phyloP scores from a whole-genome alignment of 2,888 invertebrate genomes.

The Vannuccia rotundouncinata region DNA sequence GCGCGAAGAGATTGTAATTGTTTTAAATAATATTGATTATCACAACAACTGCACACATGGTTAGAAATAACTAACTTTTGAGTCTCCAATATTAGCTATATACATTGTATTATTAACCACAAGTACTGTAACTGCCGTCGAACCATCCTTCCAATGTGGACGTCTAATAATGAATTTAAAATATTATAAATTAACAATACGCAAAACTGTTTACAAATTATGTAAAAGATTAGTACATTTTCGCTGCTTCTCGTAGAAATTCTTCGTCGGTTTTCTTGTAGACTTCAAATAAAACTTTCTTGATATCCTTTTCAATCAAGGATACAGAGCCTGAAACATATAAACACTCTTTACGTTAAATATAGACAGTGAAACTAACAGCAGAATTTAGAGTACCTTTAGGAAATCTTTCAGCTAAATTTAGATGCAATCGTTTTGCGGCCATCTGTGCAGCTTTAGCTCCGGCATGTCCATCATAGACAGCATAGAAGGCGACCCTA shows the following conservation, averaged over 20 bases:
- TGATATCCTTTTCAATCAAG: background rate
- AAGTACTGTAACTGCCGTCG: constrained; percentile 58
- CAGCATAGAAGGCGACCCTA: constrained; percentile 56
- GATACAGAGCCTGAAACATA: too few relatives aligned
- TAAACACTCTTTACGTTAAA: background rate
- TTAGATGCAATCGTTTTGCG: constrained; percentile 54
- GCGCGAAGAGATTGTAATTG: too few relatives aligned
- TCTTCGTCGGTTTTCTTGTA: constrained; percentile 59
- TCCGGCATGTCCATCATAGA: constrained; percentile 60
- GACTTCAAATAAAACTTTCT: constrained; percentile 41
- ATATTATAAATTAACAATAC: constrained; percentile 20
- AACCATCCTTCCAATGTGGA: constrained; percentile 61
- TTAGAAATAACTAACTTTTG: constrained; percentile 52
- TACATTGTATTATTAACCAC: constrained; percentile 58
- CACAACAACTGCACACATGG: background rate
- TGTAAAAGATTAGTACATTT: constrained; percentile 49
- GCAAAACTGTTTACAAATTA: too few relatives aligned
- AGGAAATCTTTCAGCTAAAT: constrained; percentile 55
- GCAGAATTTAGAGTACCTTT: constrained; percentile 48
- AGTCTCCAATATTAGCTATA: constrained; percentile 60
- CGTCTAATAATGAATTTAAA: constrained; percentile 49
- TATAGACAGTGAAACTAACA: constrained; percentile 39
- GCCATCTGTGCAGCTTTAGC: constrained; percentile 57
- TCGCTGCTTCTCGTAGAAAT: constrained; percentile 57
- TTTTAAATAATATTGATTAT: too few relatives aligned